Conservation (phyloP, 2,113 vertebrate genomes). For the Tonatia bakeri region DNA sequence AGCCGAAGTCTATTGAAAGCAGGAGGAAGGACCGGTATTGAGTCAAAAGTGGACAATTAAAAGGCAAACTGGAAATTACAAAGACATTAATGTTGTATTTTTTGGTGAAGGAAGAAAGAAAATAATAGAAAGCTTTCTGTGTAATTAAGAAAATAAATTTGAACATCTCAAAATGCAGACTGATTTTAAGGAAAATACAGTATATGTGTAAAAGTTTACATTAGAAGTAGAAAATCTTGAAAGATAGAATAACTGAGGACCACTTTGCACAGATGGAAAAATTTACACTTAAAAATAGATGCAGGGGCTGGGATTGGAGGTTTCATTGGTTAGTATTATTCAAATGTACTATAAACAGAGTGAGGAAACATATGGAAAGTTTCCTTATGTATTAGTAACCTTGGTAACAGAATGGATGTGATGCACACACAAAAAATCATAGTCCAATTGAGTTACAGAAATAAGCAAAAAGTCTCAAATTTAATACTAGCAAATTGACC, state of each 20-base stretch:
- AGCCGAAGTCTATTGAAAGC: background rate
- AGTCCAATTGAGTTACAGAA: background rate
- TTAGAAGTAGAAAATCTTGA: background rate
- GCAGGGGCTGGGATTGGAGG: background rate
- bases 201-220: background rate
- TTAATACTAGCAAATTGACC: background rate
- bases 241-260: background rate
- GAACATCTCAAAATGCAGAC: background rate
- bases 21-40: background rate
- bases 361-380: background rate
- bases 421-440: background rate
- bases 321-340: background rate
- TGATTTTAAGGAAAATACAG: background rate
- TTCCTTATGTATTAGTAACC: background rate
- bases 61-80: background rate
- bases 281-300: background rate
- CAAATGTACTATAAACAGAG: background rate
- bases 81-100: background rate
- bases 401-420: background rate
- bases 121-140: background rate
- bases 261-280: background rate
- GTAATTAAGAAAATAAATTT: background rate
- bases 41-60: background rate
- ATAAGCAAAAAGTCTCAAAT: background rate
- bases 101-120: background rate